Evolutionary conservation across 1,140 invertebrate genomes (phyloP), one percentile per base, ranked within the genome.

Genomic region (Drosophila orena): DNA sequence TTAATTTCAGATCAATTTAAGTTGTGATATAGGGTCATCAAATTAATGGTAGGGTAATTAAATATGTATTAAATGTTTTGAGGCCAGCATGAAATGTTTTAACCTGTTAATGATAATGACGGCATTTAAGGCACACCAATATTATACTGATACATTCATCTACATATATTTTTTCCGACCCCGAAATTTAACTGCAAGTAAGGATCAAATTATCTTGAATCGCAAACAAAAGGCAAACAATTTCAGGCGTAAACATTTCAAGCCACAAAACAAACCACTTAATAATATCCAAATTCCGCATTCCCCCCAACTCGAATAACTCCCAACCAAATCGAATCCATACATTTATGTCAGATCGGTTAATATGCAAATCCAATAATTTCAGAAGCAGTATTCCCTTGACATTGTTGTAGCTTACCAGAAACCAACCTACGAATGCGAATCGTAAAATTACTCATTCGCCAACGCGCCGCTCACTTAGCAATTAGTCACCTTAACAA

Each of bases 401-500:
- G 66, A 70, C 64, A 70, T 42, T 70, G 66, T 70, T 70, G 46
- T 54, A 20, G 12, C 35, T 20, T 4, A 35, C 40, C 40, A 55
- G 42, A 56, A 49, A 20, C 35, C 49, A 55, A 56, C 64, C 65
- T 70, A 70, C 66, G 43, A 52, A 34, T 50, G 12, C 44, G 64
- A 66, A 66, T 42, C 64, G 43, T 37, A 47, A 61, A 56, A 74
- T 81, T 81, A 81, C 57, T 81, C 79, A 81, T 74, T 30, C 54
- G 59, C 46, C 64, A 65, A 37, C 50, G 34, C 27, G 38, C 35
- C 60, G 20, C 42, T 56, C 64, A 69, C 60, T 52, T 53, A 35
- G 57, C 79, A 81, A 81, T 81, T 81, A 83, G 79, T 81, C 79
- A 83, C 69, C 75, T 73, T 69, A 59, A 47, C 37, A 68, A 65